Conservation (phyloP, 1,140 invertebrate species). For the Oncopodura yosiiana region DNA sequence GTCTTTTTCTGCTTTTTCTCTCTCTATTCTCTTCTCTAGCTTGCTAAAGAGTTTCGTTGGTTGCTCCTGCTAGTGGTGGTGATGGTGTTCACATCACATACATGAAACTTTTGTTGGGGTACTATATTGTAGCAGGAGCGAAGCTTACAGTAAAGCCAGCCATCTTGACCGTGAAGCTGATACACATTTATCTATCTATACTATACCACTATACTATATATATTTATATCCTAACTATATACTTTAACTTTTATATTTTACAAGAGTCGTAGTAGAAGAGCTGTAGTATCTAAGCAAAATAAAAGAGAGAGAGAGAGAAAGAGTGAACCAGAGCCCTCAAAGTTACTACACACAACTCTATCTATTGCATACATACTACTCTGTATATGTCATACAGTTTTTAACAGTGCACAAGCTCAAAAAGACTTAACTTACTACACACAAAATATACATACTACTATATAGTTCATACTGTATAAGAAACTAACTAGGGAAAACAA, state of each 20-base stretch:
- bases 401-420: no score
- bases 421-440: no score
- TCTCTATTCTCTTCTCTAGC: not conserved
- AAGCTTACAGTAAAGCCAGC: slow-evolving; percentile 15
- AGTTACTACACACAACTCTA: not conserved
- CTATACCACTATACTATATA: not conserved
- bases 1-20: not conserved
- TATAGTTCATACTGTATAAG: no score
- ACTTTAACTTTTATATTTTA: not conserved
- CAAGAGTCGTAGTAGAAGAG: not conserved
- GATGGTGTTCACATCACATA: not conserved
- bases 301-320: no score
- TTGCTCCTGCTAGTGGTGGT: not conserved
- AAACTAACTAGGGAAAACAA: no score
- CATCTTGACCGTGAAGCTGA: slow-evolving; percentile 27
- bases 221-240: no score
- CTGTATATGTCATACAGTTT: no score
- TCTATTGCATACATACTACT: no score
- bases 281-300: no score
- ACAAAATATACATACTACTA: no score
- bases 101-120: not conserved
- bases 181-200: slow-evolving; percentile 4
- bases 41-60: not conserved
- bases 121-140: not conserved
- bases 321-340: no score